Percentiles rank a stretch among this genome's conserved stretches.
Conservation (phyloP, 2,797 vertebrate genomes). For the Sebastes taczanowskii region DNA sequence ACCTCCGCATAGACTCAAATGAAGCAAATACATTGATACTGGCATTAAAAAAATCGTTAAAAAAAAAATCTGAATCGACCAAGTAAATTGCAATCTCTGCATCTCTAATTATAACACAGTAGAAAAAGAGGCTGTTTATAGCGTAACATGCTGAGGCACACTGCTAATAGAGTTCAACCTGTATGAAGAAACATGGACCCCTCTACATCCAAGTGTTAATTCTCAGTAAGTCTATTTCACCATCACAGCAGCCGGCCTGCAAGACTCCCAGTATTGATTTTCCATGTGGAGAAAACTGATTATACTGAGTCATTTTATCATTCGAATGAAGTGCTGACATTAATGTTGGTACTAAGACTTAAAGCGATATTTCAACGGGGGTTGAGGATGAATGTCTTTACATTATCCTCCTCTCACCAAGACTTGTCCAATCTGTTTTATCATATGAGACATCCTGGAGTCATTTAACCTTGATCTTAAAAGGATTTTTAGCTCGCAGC, state of each 20-base stretch:
- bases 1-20: not conserved
- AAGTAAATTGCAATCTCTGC: not conserved
- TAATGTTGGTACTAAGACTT: slow-evolving; percentile 27
- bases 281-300: slow-evolving; percentile 42
- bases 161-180: slow-evolving; percentile 17
- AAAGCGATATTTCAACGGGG: slow-evolving; percentile 9
- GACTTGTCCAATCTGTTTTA: not conserved
- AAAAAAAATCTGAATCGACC: not conserved
- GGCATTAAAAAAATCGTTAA: too few species aligned
- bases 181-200: slow-evolving; percentile 19
- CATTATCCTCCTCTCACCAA: slow-evolving; percentile 1
- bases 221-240: slow-evolving; percentile 13
- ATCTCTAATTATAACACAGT: not conserved
- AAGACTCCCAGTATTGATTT: slow-evolving; percentile 52
- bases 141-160: slow-evolving; percentile 12
- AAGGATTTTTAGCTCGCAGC: not conserved
- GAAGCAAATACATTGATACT: not conserved
- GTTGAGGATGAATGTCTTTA: slow-evolving; percentile 11
- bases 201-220: slow-evolving; percentile 29
- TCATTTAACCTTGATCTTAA: slow-evolving; percentile 16
- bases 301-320: slow-evolving; percentile 45
- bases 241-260: slow-evolving; percentile 8
- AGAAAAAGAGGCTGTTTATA: slow-evolving; percentile 38
- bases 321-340: slow-evolving; percentile 40
- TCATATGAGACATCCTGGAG: slow-evolving; percentile 9